Percentiles rank a stretch among this genome's conserved stretches.
phyloP scores from a whole-genome alignment of 1,140 invertebrate genomes.

The Halictus rubicundus region DNA sequence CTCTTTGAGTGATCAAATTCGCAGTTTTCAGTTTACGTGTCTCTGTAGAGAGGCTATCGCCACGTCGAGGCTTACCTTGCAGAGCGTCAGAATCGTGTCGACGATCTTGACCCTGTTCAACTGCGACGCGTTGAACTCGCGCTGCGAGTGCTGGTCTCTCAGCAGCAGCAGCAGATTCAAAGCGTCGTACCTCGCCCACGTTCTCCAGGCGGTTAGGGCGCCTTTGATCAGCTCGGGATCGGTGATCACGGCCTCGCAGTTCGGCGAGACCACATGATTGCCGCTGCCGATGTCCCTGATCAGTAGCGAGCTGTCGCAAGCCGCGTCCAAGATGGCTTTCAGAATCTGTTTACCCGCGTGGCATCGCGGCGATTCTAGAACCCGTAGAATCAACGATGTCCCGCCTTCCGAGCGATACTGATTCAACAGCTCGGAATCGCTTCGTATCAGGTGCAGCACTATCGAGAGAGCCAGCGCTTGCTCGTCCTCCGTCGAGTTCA shows the following conservation, averaged over 20 bases:
- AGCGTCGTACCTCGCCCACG: conserved; percentile 82
- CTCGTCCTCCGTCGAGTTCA: conserved; percentile 80
- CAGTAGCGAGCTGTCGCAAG: conserved; percentile 80
- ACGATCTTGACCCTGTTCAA: conserved; percentile 83
- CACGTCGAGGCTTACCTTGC: conserved; percentile 84
- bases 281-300: conserved; percentile 75
- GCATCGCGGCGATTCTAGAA: conserved; percentile 81
- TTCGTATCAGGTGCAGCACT: conserved; percentile 80
- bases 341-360: conserved; percentile 80
- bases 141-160: conserved; percentile 83
- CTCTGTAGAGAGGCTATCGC: too few species aligned
- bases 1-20: too few species aligned
- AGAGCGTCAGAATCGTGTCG: conserved; percentile 83
- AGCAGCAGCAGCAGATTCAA: conserved; percentile 80
- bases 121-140: conserved; percentile 86
- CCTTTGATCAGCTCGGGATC: conserved; percentile 82
- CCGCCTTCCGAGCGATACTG: conserved; percentile 79
- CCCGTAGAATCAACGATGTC: conserved; percentile 80
- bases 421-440: conserved; percentile 80
- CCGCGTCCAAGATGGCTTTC: conserved; percentile 83
- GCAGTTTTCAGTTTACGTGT: too few species aligned
- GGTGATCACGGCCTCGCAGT: conserved; percentile 80
- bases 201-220: conserved; percentile 82
- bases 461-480: conserved; percentile 82
- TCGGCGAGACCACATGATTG: conserved; percentile 74